phyloP scores from a whole-genome alignment of 2,113 vertebrate species.

The Lophotis ruficrista region DNA sequence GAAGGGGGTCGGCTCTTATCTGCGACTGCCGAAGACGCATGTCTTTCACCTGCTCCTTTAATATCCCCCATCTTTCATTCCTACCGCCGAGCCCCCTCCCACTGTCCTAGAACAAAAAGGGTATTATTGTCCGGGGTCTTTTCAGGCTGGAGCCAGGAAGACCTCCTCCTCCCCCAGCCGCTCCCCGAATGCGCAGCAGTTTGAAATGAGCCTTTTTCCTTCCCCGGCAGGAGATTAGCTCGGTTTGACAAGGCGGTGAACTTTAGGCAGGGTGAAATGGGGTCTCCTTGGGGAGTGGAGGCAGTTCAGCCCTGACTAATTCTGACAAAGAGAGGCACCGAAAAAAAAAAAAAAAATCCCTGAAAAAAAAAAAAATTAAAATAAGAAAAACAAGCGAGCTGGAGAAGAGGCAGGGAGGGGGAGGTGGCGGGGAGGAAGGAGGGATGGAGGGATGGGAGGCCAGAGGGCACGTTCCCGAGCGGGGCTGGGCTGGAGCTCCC shows the following conservation, averaged over 20 bases:
- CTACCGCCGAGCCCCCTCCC: conserved; percentile 77
- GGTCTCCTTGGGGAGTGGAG: conserved; percentile 74
- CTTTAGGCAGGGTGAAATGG: conserved; percentile 77
- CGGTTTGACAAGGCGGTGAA: conserved; percentile 82
- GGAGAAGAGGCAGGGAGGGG: conserved; percentile 28
- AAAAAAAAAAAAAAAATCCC: background rate
- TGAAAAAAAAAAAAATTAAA: background rate
- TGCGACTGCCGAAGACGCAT: conserved; percentile 77
- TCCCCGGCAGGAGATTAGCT: conserved; percentile 79
- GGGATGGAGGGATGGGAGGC: background rate
- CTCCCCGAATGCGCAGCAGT: conserved; percentile 59
- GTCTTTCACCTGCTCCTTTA: conserved; percentile 87
- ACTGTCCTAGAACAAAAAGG: conserved; percentile 82
- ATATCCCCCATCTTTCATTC: conserved; percentile 81
- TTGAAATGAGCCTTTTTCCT: conserved; percentile 79
- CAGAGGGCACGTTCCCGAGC: background rate
- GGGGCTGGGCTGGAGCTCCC: background rate
- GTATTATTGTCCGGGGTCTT: conserved; percentile 83
- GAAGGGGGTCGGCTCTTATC: conserved; percentile 84
- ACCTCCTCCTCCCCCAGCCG: conserved; percentile 67
- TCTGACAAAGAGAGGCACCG: conserved; percentile 60
- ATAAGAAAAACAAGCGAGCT: conserved; percentile 43
- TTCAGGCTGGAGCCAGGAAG: conserved; percentile 81
- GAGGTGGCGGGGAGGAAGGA: background rate
- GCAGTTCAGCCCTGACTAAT: conserved; percentile 70